phyloP scores from a whole-genome alignment of 2,888 invertebrate species.

The Hoplodrina ambigua region DNA sequence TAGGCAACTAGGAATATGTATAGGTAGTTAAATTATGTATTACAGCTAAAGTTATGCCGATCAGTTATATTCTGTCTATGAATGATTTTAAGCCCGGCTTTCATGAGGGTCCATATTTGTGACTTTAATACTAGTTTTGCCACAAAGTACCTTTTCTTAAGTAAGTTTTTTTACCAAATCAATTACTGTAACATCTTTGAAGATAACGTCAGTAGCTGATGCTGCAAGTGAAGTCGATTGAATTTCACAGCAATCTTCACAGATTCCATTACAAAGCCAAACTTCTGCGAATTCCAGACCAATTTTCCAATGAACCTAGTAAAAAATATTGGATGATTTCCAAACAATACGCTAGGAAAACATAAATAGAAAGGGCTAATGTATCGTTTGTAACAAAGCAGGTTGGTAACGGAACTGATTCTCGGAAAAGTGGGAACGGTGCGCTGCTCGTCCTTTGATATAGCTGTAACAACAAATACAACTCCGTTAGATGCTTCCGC shows the following conservation, averaged over 20 bases:
- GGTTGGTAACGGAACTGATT: conserved; percentile 66
- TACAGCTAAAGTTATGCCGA: too few species aligned
- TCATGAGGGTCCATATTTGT: not conserved
- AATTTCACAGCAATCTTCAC: not conserved
- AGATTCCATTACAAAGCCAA: conserved; percentile 14
- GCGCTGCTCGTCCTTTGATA: conserved; percentile 76
- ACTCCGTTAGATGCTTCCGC: conserved; percentile 75
- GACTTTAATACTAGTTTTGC: not conserved
- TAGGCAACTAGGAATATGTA: too few species aligned
- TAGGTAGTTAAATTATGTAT: too few species aligned
- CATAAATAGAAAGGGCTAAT: conserved; percentile 67
- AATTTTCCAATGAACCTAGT: conserved; percentile 30
- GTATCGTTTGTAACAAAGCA: conserved; percentile 70
- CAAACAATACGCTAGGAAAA: conserved; percentile 51
- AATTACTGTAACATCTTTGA: not conserved
- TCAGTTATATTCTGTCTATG: too few species aligned
- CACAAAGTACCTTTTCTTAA: not conserved
- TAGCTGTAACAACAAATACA: conserved; percentile 78
- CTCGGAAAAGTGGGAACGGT: conserved; percentile 67
- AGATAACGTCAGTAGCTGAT: not conserved
- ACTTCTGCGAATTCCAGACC: not conserved
- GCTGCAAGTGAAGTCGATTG: not conserved
- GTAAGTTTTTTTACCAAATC: not conserved
- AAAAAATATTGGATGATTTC: conserved; percentile 44
- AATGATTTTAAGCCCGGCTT: not conserved